A percentile compares a stretch with the other conserved stretches of the same genome.
These are phyloP conservation scores for Fukomys damarensis DNA, from an alignment of 2,113 vertebrate species.

Conservation along the genomic window DNA sequence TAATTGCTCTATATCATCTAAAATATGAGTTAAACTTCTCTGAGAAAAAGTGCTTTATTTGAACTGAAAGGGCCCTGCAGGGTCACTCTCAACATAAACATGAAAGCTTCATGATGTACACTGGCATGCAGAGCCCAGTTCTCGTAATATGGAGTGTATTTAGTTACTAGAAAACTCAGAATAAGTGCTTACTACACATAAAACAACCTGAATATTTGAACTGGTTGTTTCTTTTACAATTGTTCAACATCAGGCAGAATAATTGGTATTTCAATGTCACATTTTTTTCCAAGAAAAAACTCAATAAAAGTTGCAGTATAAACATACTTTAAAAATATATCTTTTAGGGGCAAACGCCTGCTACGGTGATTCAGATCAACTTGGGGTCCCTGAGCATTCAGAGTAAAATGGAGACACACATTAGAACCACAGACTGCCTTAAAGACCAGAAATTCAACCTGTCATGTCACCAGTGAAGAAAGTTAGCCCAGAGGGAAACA, in stretches of 20 bases:
- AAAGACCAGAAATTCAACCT: neutral
- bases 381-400: neutral
- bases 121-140: neutral
- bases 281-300: neutral
- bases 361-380: neutral
- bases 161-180: neutral
- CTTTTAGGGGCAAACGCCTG: neutral
- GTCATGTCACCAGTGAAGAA: slow-evolving; percentile 2
- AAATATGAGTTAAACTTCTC: neutral
- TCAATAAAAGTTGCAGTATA: neutral
- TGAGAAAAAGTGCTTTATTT: neutral
- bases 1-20: neutral
- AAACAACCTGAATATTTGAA: neutral
- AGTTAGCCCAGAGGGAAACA: neutral
- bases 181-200: neutral
- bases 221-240: neutral
- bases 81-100: neutral
- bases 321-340: neutral
- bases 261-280: neutral
- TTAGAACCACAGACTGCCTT: neutral
- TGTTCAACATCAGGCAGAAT: neutral
- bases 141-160: neutral
- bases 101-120: neutral
- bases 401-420: neutral
- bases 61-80: neutral